Base-by-base conservation (phyloP, 2,113 vertebrate species). In the Hystrix brachyura region DNA sequence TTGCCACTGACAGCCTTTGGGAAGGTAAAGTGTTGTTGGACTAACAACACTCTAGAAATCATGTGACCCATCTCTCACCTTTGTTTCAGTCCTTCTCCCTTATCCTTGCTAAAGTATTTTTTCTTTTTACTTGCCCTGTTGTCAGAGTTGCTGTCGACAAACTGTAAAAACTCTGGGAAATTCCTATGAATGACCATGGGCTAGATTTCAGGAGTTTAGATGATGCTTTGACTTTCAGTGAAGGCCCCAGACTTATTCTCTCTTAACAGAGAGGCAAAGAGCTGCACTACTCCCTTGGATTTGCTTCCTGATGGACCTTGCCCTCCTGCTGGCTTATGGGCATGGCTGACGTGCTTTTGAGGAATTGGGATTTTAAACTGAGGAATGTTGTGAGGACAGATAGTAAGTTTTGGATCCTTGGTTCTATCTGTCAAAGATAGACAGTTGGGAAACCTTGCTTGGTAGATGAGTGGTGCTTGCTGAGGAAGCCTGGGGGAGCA, bases 21-120 rank as follows among this genome's bases (percentile, higher is more conserved):
- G 92, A 99, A 99, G 99, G 99, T 99, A 98, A 98, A 55, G 51
- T 12, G 11, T 88, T 87, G 9, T 12, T 4, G 55, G 38, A 51
- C 59, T 79, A 48, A 74, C 38, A 38, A 38, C 38, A 38, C 2
- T 38, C 76, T 34, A 8, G 43, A 65, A 46, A 17, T 78, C 18
- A 18, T 1, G 6, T 25, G 65, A 59, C 12, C 76, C 21, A 3
- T 48, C 29, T 62, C 19, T 6, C 27, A 34, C 3, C 72, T 74
- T 93, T 76, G 1, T 43, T 72, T 7, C 53, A 2, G 13, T 79
- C 12, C 5, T 76, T 15, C 69, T n/a, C 65, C 43, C 27, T 32
- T 38, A 1, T 55, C 23, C 3, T 88, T 27, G 43, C 17, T 34
- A 19, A 34, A 65, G 57, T 81, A 27, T 7, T 81, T 46, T 43